phyloP scores from a whole-genome alignment of 2,113 vertebrate species.

The Upupa epops region DNA sequence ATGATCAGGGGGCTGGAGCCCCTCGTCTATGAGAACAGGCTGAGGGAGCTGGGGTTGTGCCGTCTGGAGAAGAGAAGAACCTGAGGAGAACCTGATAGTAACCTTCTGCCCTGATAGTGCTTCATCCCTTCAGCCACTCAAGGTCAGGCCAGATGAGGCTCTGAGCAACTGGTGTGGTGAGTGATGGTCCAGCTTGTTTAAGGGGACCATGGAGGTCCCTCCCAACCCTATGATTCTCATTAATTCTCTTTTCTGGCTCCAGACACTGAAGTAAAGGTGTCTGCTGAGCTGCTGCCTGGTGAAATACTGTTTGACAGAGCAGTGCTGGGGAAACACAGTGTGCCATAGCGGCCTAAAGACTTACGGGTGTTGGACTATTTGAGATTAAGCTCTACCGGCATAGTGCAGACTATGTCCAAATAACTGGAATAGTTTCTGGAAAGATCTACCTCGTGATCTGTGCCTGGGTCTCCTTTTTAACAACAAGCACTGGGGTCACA shows the following conservation, averaged over 20 bases:
- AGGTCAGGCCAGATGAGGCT: no score
- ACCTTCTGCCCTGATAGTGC: no score
- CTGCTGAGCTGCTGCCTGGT: neutral
- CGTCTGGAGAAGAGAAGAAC: no score
- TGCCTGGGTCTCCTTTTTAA: neutral
- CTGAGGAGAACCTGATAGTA: no score
- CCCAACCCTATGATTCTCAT: neutral
- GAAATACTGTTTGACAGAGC: neutral
- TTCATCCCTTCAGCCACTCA: no score
- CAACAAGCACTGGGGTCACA: neutral
- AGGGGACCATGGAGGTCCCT: no score
- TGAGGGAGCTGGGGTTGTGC: no score
- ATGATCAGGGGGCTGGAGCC: no score
- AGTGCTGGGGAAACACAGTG: rapidly evolving
- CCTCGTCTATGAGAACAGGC: no score
- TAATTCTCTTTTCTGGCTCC: neutral
- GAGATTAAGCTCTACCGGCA: neutral
- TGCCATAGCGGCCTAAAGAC: neutral
- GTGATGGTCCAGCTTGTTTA: no score
- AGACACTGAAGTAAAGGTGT: neutral
- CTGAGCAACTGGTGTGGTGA: no score
- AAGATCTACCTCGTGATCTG: neutral
- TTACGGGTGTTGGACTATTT: neutral
- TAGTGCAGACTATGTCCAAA: neutral
- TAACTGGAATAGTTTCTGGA: neutral